Percentiles rank a stretch among this genome's conserved stretches.
Evolutionary conservation across 2,113 vertebrate species (phyloP).

Genomic region (Phyllopteryx taeniolatus): DNA sequence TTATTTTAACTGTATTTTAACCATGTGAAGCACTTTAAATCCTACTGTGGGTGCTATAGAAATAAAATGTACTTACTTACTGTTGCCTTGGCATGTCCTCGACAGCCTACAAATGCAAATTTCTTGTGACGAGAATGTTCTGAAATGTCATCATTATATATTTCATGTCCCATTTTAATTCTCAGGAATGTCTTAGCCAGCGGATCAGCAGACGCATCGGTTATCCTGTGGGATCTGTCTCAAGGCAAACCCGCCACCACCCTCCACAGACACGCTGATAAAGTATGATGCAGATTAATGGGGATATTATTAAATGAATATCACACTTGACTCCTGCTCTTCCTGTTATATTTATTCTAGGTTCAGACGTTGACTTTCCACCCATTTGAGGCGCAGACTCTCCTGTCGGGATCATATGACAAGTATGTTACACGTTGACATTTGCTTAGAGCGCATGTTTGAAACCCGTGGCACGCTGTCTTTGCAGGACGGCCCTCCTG

Average conservation of each 20-base stretch:
- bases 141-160: neutral
- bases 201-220: constrained; percentile 84
- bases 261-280: constrained; percentile 83
- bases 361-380: constrained; percentile 93
- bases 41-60: too few relatives aligned
- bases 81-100: neutral
- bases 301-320: neutral
- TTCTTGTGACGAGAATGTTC: neutral
- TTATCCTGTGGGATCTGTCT: constrained; percentile 89
- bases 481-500: constrained; percentile 81
- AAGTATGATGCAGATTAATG: constrained; percentile 69
- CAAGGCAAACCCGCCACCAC: constrained; percentile 83
- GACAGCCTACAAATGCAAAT: neutral
- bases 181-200: constrained; percentile 90
- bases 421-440: constrained; percentile 74
- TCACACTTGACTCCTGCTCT: neutral
- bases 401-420: constrained; percentile 94
- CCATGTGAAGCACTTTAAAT: too few relatives aligned
- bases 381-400: constrained; percentile 93
- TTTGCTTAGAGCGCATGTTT: neutral
- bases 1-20: too few relatives aligned
- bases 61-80: too few relatives aligned
- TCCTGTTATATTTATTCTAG: constrained; percentile 55
- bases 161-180: neutral
- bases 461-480: neutral